Evolutionary conservation across 1,140 invertebrate species (phyloP), one percentile per base, ranked within the genome.

Genomic region (Drosophila sp.): DNA sequence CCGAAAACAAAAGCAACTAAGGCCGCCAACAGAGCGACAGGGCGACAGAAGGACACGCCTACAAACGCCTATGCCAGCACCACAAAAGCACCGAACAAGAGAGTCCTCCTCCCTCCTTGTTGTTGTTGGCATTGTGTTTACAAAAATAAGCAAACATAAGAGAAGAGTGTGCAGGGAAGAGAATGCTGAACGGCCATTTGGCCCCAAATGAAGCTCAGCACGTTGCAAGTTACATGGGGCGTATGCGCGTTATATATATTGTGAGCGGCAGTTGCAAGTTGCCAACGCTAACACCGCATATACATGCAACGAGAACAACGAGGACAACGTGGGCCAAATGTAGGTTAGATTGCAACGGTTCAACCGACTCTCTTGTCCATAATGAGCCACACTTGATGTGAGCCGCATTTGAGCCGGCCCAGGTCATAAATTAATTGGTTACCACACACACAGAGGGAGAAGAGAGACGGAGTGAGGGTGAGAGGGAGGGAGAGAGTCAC

Each of bases 381-480:
- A 76, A 72, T 76, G 70, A 72, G 59, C 54, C 51, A 25, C 58
- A 71, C 72, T 74, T 74, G 64, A 72, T 72, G 69, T 53, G 48
- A 54, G 57, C 72, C 58, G 54, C 57, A 70, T 71, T 70, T 75
- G 58, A 63, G 65, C 36, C 40, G 43, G 53, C 61, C 61, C 61
- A 65, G 41, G 41, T 61, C 73, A 76, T 70, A 75, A 75, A 72
- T 76, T 76, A 76, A 76, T 76, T 76, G 72, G 59, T 72, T 72
- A 34, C 38, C 29, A 58, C 46, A 62, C 54, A 53, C 63, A 59
- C 38, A 67, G n/a, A n/a, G n/a, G n/a, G n/a, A n/a, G n/a, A n/a
- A n/a, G n/a, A n/a, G n/a, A n/a, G n/a, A n/a, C n/a, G n/a, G n/a
- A n/a, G n/a, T n/a, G n/a, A n/a, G n/a, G n/a, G n/a, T n/a, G n/a